phyloP scores from a whole-genome alignment of 2,113 vertebrate species.

The Herpetotheres cachinnans region DNA sequence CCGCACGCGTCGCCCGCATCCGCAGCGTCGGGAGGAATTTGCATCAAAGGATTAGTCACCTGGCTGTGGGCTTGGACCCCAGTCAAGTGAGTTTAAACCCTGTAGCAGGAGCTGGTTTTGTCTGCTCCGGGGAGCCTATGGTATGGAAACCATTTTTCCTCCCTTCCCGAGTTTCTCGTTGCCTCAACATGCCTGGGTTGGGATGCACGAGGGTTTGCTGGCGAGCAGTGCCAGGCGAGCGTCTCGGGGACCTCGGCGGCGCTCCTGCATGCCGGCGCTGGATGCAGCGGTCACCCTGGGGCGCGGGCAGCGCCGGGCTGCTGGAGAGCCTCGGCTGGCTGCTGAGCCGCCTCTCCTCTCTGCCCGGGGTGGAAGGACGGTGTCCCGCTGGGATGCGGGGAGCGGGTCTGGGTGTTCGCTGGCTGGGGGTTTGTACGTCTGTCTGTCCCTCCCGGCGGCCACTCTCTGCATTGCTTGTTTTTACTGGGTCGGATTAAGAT shows the following conservation, averaged over 20 bases:
- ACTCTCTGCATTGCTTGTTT: background rate
- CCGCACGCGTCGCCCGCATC: accelerated
- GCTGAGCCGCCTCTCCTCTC: background rate
- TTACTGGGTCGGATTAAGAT: background rate
- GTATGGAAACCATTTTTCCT: conserved; percentile 41
- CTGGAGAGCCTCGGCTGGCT: background rate
- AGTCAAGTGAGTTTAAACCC: conserved; percentile 40
- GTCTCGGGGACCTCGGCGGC: accelerated
- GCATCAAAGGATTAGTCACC: conserved; percentile 55
- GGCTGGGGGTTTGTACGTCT: background rate
- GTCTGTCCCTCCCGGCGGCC: accelerated
- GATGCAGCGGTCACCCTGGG: accelerated
- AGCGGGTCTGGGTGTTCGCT: background rate
- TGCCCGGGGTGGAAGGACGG: background rate
- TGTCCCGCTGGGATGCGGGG: accelerated
- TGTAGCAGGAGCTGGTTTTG: conserved; percentile 40
- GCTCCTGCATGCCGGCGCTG: background rate
- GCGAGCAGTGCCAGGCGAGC: accelerated
- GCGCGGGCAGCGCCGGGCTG: background rate
- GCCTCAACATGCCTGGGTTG: background rate
- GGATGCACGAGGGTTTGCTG: background rate
- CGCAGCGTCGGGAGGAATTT: background rate
- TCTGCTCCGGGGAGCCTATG: background rate
- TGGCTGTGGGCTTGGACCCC: conserved; percentile 51
- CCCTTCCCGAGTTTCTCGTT: background rate